Evolutionary conservation across 2,113 vertebrate species (phyloP), one percentile per base, ranked within the genome.

Genomic region (Phalacrocorax aristotelis): DNA sequence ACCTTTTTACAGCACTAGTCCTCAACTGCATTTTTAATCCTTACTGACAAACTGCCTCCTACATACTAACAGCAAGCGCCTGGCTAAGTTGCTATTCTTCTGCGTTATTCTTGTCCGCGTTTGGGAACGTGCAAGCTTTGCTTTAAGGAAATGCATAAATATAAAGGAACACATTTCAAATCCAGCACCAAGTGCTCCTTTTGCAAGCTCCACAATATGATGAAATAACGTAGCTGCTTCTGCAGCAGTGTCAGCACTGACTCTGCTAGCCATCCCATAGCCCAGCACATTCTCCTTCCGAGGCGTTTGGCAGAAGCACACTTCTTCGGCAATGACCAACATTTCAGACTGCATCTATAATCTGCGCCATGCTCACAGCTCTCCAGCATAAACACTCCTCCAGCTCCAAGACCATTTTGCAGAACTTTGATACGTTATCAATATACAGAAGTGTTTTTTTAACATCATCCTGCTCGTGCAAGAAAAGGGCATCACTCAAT

Each of bases 11-110:
- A 92, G 92, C 95, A 58, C 32, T 0, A 74, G 76, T 70, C 62
- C 96, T 83, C 88, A 29, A 5, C 8, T 32, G 92, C 83, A 40
- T 70, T 60, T 92, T 92, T 97, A 97, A 97, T 96, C 95, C 92
- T 38, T 4, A 0, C 71, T 48, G 92, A 77, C 68, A 81, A 80
- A 81, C 25, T 8, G 44, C 81, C 79, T 57, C 87, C 77, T 11
- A 40, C 80, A 46, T 1, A 1, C 2, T 7, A 30, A 11, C 55
- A n/a, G 65, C 10, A 3, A 49, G 80, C 0, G 1, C 48, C 55
- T 4, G 11, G 77, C 61, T 36, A 6, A 64, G 80, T 7, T 5
- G 18, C 71, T 5, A 0, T 9, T 11, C n/a, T 32, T 11, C 57
- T 6, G n/a, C 2, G 30, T n/a, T 2, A 14, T 0, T 42, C 18